phyloP scores from a whole-genome alignment of 1,140 invertebrate species.

The Drosophila auraria region DNA sequence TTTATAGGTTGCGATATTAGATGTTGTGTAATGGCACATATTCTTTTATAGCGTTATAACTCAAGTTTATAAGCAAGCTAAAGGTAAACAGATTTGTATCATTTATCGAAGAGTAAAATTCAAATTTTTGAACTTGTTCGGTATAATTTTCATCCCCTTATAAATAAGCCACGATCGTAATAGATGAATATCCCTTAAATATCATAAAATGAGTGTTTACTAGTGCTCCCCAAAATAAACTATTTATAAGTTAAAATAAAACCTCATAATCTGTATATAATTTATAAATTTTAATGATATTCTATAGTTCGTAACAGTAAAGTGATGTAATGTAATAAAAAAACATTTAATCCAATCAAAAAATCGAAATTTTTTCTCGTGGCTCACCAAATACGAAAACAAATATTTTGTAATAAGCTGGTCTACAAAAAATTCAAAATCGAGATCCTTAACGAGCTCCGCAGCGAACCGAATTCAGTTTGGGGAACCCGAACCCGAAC shows the following conservation, averaged over 20 bases:
- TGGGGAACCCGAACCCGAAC: conserved; percentile 20
- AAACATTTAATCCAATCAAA: too few relatives aligned
- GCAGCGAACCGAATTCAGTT: background rate
- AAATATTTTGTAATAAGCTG: background rate
- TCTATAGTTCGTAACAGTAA: background rate
- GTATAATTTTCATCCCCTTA: background rate
- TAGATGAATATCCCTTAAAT: too few relatives aligned
- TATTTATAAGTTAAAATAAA: background rate
- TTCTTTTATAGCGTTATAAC: background rate
- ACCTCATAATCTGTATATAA: background rate
- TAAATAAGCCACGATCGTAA: background rate
- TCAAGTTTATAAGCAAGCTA: background rate
- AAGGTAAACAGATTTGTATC: background rate
- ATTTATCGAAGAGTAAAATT: background rate
- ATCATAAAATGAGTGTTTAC: too few relatives aligned
- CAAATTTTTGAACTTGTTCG: too few relatives aligned
- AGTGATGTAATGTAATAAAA: background rate
- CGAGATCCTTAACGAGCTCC: conserved; percentile 9
- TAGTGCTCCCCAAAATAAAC: too few relatives aligned
- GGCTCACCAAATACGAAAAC: background rate
- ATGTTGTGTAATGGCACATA: background rate
- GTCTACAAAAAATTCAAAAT: background rate
- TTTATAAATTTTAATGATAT: background rate
- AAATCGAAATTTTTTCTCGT: background rate
- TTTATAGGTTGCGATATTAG: background rate